These are phyloP conservation scores for Platichthys stellatus DNA, from an alignment of 2,113 vertebrate species.

Conservation along the genomic window DNA sequence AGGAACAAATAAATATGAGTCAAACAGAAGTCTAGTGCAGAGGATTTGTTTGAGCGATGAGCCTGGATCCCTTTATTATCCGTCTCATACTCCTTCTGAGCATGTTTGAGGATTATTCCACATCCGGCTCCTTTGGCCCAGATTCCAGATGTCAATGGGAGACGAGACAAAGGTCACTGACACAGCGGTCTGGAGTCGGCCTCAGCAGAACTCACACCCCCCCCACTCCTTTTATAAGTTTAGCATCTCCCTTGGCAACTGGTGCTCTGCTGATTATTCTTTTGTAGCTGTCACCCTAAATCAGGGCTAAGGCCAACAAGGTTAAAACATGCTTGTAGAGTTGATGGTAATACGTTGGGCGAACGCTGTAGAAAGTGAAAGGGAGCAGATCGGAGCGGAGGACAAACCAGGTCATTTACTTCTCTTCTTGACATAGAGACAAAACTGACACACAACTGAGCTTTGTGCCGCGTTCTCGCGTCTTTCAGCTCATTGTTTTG, in stretches of 20 bases:
- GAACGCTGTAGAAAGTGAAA: slow-evolving; percentile 13
- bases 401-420: not conserved
- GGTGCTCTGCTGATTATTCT: slow-evolving; percentile 1
- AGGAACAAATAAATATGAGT: slow-evolving; percentile 66
- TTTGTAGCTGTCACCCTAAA: slow-evolving; percentile 16
- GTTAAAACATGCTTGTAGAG: slow-evolving; percentile 24
- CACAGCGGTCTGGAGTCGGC: not conserved
- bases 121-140: slow-evolving; percentile 31
- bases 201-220: not conserved
- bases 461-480: too few relatives aligned
- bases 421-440: not conserved
- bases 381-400: not conserved
- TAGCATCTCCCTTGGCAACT: slow-evolving; percentile 15
- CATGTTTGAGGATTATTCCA: slow-evolving; percentile 25
- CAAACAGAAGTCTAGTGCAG: slow-evolving; percentile 21
- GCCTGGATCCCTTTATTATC: slow-evolving; percentile 52
- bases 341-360: slow-evolving; percentile 41
- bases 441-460: not conserved
- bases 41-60: slow-evolving; percentile 8
- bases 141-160: slow-evolving; percentile 24
- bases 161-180: slow-evolving; percentile 1
- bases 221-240: slow-evolving; percentile 8
- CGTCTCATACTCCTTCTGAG: slow-evolving; percentile 33
- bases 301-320: slow-evolving; percentile 3
- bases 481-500: not conserved